Conservation (phyloP, 2,113 vertebrate species). For the Glareola pratincola region DNA sequence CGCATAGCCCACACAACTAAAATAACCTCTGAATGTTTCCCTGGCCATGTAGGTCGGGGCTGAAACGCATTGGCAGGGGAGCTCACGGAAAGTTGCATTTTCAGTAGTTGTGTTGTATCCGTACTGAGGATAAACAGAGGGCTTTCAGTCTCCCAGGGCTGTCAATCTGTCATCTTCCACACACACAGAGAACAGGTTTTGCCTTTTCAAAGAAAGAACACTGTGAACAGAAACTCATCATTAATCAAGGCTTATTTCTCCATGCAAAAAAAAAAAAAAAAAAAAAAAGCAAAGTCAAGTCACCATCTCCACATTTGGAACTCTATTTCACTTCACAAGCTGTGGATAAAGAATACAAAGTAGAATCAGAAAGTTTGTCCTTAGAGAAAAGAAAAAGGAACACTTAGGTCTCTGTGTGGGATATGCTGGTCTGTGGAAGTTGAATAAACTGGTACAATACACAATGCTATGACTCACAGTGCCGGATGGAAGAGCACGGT, state of each 20-base stretch:
- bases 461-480: conserved; percentile 66
- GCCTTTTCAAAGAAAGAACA: conserved; percentile 59
- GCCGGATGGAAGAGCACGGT: conserved; percentile 38
- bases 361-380: conserved; percentile 39
- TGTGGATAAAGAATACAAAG: conserved; percentile 40
- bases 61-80: neutral
- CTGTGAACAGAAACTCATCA: conserved; percentile 50
- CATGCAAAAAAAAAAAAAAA: neutral
- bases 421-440: conserved; percentile 41
- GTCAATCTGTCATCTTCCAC: conserved; percentile 56
- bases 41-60: neutral
- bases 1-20: neutral
- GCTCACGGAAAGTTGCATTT: neutral
- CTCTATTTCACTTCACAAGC: conserved; percentile 43
- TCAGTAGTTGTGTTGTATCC: neutral
- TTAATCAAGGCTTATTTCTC: conserved; percentile 58
- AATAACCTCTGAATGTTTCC: neutral
- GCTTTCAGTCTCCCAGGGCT: conserved; percentile 38
- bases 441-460: conserved; percentile 62
- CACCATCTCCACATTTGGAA: conserved; percentile 39
- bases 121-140: conserved; percentile 46
- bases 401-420: conserved; percentile 54
- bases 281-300: neutral
- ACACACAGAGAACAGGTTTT: conserved; percentile 31
- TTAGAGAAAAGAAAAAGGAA: conserved; percentile 51